A percentile compares a stretch with the other conserved stretches of the same genome.
phyloP scores from a whole-genome alignment of 1,140 invertebrate species.

The Drosophila baimaii region DNA sequence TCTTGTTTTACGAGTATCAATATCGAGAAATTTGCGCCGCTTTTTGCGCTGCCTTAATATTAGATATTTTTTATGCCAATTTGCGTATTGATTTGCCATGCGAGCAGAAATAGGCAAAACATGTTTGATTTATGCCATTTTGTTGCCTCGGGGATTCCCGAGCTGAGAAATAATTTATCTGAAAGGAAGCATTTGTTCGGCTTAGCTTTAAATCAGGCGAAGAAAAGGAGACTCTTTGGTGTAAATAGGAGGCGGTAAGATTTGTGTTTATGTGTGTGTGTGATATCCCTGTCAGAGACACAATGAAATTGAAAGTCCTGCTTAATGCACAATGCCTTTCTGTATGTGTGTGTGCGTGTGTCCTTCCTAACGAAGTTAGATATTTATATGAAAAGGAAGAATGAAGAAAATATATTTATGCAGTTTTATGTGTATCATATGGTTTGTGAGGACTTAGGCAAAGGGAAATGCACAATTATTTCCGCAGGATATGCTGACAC shows the following conservation, averaged over 20 bases:
- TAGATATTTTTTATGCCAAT: slow-evolving; percentile 64
- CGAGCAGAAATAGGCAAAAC: slow-evolving; percentile 33
- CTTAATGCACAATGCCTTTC: slow-evolving; percentile 35
- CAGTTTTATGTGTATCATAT: slow-evolving; percentile 3
- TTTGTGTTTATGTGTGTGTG: slow-evolving; percentile 48
- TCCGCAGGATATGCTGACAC: slow-evolving; percentile 15
- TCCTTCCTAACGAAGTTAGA: slow-evolving; percentile 17
- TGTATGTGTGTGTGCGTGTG: neutral
- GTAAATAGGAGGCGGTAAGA: slow-evolving; percentile 3
- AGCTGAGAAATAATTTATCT: slow-evolving; percentile 42
- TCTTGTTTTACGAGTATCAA: slow-evolving; percentile 68
- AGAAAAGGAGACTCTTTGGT: neutral
- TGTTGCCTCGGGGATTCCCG: slow-evolving; percentile 25
- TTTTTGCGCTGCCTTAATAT: slow-evolving; percentile 48
- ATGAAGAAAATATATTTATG: slow-evolving; percentile 2
- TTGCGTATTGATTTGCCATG: slow-evolving; percentile 77
- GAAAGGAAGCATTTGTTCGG: slow-evolving; percentile 21
- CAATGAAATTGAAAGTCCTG: slow-evolving; percentile 62
- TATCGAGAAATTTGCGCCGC: slow-evolving; percentile 49
- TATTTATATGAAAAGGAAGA: slow-evolving; percentile 8
- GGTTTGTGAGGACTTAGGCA: neutral
- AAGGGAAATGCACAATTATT: slow-evolving; percentile 25
- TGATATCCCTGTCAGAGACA: slow-evolving; percentile 27
- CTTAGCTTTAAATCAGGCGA: slow-evolving; percentile 34
- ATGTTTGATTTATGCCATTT: slow-evolving; percentile 71